These are phyloP conservation scores for Leptinotarsa texana DNA, from an alignment of 1,140 invertebrate species.

Conservation along the genomic window DNA sequence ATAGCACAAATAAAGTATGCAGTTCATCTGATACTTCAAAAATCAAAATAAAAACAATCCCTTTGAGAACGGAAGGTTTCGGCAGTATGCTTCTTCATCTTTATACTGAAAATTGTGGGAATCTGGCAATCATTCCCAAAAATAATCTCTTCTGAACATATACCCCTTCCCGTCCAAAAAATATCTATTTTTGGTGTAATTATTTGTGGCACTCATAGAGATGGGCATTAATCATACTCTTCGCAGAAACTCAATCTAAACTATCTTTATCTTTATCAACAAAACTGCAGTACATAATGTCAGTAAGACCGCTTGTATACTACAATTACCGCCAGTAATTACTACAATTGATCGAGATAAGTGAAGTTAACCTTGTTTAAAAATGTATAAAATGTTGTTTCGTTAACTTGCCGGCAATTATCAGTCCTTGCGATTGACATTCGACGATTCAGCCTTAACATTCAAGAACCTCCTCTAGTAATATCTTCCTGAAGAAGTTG, in stretches of 20 bases:
- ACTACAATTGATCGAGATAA: conserved; percentile 14
- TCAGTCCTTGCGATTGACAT: conserved; percentile 16
- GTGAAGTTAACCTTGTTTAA: conserved; percentile 14
- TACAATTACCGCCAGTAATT: conserved; percentile 2
- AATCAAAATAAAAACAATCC: too few relatives aligned
- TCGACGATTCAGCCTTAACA: background rate
- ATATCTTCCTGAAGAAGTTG: background rate
- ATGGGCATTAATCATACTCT: too few relatives aligned
- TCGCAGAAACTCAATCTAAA: background rate
- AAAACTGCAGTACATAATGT: conserved; percentile 5
- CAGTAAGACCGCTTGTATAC: background rate
- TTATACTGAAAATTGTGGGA: too few relatives aligned
- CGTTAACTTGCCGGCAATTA: background rate
- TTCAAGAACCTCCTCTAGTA: background rate
- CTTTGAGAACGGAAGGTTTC: too few relatives aligned
- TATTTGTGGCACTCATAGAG: too few relatives aligned
- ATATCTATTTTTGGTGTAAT: too few relatives aligned
- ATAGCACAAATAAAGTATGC: too few relatives aligned
- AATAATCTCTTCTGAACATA: too few relatives aligned
- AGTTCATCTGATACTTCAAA: too few relatives aligned
- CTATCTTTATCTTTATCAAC: background rate
- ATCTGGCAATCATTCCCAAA: too few relatives aligned
- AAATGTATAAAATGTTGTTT: conserved; percentile 5
- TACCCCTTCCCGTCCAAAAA: too few relatives aligned
- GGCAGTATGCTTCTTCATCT: too few relatives aligned